Evolutionary conservation across 2,797 vertebrate genomes (phyloP).

Genomic region (Oreochromis mossambicus): DNA sequence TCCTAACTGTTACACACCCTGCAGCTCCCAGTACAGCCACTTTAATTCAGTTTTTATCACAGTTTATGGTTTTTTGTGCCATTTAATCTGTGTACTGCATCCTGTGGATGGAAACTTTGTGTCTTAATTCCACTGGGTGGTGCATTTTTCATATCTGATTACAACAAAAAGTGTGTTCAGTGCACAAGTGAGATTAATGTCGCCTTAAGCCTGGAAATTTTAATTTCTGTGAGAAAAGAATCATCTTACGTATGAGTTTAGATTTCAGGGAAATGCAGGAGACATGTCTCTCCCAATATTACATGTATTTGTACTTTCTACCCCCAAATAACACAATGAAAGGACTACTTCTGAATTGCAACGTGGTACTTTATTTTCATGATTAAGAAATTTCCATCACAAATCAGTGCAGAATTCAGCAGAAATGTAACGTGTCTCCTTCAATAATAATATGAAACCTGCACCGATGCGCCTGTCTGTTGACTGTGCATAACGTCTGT

Average conservation of each 20-base stretch:
- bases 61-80: accelerated
- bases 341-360: not conserved
- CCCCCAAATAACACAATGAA: not conserved
- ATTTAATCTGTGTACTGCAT: not conserved
- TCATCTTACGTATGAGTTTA: not conserved
- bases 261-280: not conserved
- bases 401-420: not conserved
- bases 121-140: not conserved
- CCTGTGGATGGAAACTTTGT: not conserved
- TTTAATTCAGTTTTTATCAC: not conserved
- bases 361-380: not conserved
- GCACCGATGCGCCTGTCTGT: not conserved
- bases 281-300: not conserved
- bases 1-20: not conserved
- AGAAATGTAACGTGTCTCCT: not conserved
- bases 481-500: not conserved
- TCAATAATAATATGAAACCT: not conserved
- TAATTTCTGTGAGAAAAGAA: not conserved
- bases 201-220: not conserved
- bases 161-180: not conserved
- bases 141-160: not conserved
- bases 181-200: not conserved
- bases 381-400: not conserved
- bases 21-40: not conserved
- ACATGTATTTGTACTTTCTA: not conserved